These are phyloP conservation scores for Astreopora myriophthalma DNA, from an alignment of 64 coral and sea anemone species.

Conservation along the genomic window DNA sequence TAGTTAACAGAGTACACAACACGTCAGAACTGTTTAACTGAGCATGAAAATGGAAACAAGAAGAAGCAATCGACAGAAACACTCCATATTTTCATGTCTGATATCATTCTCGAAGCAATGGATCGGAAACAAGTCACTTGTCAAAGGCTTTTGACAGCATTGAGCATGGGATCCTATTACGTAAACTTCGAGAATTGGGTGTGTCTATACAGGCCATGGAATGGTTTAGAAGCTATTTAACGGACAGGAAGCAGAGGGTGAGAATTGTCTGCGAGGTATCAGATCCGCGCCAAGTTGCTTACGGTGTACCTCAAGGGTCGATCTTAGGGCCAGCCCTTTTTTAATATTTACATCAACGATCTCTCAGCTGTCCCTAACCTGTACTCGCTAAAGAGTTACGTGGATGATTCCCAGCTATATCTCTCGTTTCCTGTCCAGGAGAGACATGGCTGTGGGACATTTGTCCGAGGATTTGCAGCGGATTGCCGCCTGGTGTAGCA, in stretches of 20 bases:
- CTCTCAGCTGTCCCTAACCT: neutral
- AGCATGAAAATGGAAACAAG: constrained; percentile 30
- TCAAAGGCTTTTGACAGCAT: neutral
- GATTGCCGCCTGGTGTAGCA: neutral
- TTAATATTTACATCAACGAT: too few species aligned
- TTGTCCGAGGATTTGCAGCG: constrained; percentile 9
- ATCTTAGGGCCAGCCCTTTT: neutral
- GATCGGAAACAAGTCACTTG: neutral
- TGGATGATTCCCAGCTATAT: constrained; percentile 5
- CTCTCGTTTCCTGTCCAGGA: constrained; percentile 14
- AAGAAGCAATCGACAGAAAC: constrained; percentile 16
- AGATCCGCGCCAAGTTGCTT: neutral
- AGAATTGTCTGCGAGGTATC: neutral
- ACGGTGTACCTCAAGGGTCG: neutral
- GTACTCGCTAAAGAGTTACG: neutral
- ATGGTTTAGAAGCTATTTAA: constrained; percentile 24
- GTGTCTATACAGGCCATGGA: neutral
- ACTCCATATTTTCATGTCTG: constrained; percentile 1
- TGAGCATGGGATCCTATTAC: neutral
- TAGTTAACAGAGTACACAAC: constrained; percentile 14
- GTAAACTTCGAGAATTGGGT: neutral
- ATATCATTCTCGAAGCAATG: neutral
- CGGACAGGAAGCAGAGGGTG: neutral
- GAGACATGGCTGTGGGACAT: constrained; percentile 4
- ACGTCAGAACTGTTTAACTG: constrained; percentile 26